These are phyloP conservation scores for Intellagama lesueurii DNA, from an alignment of 2,797 vertebrate genomes.

Conservation along the genomic window DNA sequence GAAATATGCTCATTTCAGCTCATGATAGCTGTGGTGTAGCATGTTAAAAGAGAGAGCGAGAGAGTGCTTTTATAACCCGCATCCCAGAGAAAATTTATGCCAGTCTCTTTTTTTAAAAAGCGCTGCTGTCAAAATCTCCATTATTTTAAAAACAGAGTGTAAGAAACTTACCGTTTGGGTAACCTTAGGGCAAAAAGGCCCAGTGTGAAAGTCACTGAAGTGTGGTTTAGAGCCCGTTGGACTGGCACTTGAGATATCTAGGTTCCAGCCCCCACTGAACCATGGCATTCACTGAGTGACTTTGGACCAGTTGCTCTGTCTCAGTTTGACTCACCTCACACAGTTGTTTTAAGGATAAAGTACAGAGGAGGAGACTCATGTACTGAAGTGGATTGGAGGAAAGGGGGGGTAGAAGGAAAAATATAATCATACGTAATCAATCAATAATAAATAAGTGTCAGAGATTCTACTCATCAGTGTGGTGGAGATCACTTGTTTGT, in stretches of 20 bases:
- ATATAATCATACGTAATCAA: not conserved
- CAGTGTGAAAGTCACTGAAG: not conserved
- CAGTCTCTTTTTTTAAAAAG: constrained; percentile 15
- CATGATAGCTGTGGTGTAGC: not conserved
- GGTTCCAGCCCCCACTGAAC: not conserved
- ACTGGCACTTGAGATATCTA: not conserved
- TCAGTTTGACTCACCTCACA: not conserved
- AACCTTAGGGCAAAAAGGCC: constrained; percentile 20
- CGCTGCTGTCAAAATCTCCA: constrained; percentile 8
- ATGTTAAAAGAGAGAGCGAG: not conserved
- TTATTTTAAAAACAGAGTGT: constrained; percentile 54
- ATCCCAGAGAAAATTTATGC: constrained; percentile 20
- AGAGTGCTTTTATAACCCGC: not conserved
- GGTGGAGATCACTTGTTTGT: constrained; percentile 50
- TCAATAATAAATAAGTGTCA: not conserved
- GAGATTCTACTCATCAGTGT: constrained; percentile 47
- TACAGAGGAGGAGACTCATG: not conserved
- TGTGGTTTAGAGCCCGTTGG: not conserved
- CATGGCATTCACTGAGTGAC: not conserved
- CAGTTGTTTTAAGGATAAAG: not conserved
- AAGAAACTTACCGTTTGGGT: not conserved
- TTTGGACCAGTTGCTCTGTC: not conserved
- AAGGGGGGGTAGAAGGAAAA: too few species aligned
- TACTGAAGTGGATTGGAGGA: too few species aligned
- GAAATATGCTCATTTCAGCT: constrained; percentile 56